Evolutionary conservation across 1,140 invertebrate genomes (phyloP), one percentile per base, ranked within the genome.

Genomic region (Brachystomella parvula): DNA sequence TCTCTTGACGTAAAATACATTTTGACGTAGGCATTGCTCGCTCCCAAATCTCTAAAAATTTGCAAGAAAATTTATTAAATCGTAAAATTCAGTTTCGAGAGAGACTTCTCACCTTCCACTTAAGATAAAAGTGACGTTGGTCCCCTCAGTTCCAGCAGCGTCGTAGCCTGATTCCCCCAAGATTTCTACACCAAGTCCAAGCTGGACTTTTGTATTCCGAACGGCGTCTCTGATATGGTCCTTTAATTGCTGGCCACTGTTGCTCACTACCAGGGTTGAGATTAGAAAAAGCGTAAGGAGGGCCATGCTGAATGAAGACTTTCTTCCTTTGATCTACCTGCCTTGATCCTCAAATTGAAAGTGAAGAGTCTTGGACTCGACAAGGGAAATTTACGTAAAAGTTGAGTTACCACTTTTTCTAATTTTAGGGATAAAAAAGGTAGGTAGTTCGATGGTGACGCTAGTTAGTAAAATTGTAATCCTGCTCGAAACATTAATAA

Each of bases 11-110:
- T 17, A 33, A 33, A 39, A 19, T 21, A 56, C 15, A 67, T 17
- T 47, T 67, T 67, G 24, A 67, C 59, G 33, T 31, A 67, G 3
- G 65, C 47, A 31, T 67, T 44, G 2, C 31, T 26, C 26, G n/a
- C n/a, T 28, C 47, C 49, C 15, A 49, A 29, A n/a, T 63, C 44
- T 19, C 61, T 63, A 58, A 58, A 28, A 26, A 58, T 58, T 58
- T 30, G 26, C 21, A 58, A 6, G 26, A 26, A 12, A 9, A 26
- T 58, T 58, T 9, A 12, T n/a, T 21, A 58, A 6, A 12, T 15
- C 3, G 26, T 21, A 53, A 53, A 15, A 15, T 24, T 26, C 2
- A 30, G 30, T 30, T 58, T 26, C 24, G 3, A 6, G 21, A 29
- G 29, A 12, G 9, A 53, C 6, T 28, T 39, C 30, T 24, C 28